phyloP scores from a whole-genome alignment of 2,797 vertebrate species.

The Emys orbicularis region DNA sequence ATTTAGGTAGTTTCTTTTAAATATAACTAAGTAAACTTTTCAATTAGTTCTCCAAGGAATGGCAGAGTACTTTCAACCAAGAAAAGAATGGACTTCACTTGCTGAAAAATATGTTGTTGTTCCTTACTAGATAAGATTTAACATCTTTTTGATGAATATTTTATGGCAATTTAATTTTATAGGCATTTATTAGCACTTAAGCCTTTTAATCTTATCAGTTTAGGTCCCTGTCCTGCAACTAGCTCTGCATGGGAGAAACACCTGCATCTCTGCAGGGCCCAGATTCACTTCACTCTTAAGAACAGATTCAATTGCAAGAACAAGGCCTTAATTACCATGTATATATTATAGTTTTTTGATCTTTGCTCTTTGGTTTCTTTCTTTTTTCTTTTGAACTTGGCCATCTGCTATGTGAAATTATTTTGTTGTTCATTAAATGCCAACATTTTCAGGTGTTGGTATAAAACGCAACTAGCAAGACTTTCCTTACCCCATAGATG shows the following conservation, averaged over 20 bases:
- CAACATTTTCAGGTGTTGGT: neutral
- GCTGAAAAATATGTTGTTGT: neutral
- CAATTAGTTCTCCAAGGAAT: neutral
- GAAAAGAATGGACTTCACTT: neutral
- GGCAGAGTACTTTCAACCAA: neutral
- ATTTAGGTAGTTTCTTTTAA: neutral
- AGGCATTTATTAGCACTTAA: neutral
- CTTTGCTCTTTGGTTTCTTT: neutral
- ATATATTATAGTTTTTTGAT: neutral
- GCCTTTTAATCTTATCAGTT: neutral
- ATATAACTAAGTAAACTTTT: neutral
- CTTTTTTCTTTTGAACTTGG: neutral
- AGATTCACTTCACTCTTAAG: neutral
- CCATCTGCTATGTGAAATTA: neutral
- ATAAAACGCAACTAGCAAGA: neutral
- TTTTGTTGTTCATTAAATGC: neutral
- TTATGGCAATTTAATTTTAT: constrained; percentile 1
- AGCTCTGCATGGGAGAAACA: neutral
- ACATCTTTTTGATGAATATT: neutral
- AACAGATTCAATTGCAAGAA: neutral
- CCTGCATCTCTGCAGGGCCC: neutral
- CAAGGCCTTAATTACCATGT: neutral
- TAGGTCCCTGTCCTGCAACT: neutral
- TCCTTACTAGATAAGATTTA: neutral
- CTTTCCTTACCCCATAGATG: neutral